Evolutionary conservation across 2,888 invertebrate genomes (phyloP), one percentile per base, ranked within the genome.

Genomic region (Caenorhabditis japonica): DNA sequence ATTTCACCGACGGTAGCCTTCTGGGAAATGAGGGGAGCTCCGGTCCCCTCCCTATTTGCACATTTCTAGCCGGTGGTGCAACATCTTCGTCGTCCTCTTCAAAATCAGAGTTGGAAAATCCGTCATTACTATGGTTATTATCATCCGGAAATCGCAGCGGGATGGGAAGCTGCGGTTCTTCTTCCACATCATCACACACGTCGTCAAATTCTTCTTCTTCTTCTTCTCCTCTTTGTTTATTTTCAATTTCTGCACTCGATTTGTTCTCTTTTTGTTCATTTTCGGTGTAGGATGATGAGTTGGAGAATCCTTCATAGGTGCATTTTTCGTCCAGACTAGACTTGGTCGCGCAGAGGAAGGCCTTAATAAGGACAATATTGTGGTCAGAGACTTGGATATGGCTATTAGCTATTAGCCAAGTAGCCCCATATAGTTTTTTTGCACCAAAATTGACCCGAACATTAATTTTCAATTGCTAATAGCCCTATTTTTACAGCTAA

Each of bases 161-260:
- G 0, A 43, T 25, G 4, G 51, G 15, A 4, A 23, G 23, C 33
- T 27, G 34, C 4, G 36, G 4, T 13, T 60, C 34, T 36, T 66
- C 66, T 8, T 51, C 66, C 0, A 36, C 56, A 8, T 62, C 68
- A 19, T 74, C 74, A 41, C 61, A 61, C 12, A 74, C 68, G 43
- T 75, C 69, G 19, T 75, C 75, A n/a, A 75, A 75, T 2, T 64
- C 60, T 34, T 75, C 75, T 52, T 75, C 75, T n/a, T 75, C 75
- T 25, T 61, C 69, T 1, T 60, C 34, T 13, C 17, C 7, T 21
- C 51, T 38, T 38, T 58, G 56, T 44, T 52, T 59, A n/a, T 47
- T 17, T 12, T 46, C 41, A 8, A 43, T 39, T 13, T 25, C 25
- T 4, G 27, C 1, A 13, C 10, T 13, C n/a, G n/a, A n/a, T 33